phyloP scores from a whole-genome alignment of 2,113 vertebrate species.

The Dermatemys mawii region DNA sequence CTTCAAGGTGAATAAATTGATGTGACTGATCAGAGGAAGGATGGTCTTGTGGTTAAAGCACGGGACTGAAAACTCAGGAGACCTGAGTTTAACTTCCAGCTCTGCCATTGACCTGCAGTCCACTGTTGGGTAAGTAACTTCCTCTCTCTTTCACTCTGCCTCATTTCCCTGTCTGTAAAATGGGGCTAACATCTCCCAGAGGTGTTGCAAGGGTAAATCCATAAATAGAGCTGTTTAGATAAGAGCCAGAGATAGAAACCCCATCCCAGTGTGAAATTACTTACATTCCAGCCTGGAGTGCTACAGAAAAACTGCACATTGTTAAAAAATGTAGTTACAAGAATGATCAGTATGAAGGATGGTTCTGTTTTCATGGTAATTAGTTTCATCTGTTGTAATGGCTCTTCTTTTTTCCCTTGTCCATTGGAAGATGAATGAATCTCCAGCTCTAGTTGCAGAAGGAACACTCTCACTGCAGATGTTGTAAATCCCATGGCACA shows the following conservation, averaged over 20 bases:
- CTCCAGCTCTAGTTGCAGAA: slow-evolving; percentile 38
- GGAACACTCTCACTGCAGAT: slow-evolving; percentile 59
- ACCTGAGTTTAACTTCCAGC: fast-evolving
- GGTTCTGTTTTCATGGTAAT: slow-evolving; percentile 14
- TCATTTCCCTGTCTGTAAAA: not conserved
- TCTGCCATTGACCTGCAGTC: fast-evolving
- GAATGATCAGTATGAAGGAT: not conserved
- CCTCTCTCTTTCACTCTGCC: no score
- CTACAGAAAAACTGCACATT: not conserved
- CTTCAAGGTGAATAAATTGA: not conserved
- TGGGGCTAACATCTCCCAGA: not conserved
- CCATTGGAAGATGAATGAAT: slow-evolving; percentile 34
- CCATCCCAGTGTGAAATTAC: fast-evolving
- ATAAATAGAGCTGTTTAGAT: fast-evolving
- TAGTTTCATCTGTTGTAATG: slow-evolving; percentile 47
- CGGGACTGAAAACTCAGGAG: not conserved
- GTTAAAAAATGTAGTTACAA: not conserved
- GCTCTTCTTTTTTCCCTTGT: slow-evolving; percentile 40
- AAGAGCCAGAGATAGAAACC: no score
- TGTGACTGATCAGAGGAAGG: not conserved
- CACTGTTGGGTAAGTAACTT: not conserved
- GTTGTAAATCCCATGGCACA: slow-evolving; percentile 6
- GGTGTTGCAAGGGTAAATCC: not conserved
- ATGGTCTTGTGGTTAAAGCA: not conserved
- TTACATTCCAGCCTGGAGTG: not conserved